Evolutionary conservation across 1,140 invertebrate species (phyloP).

Genomic region (Papilio helenus): DNA sequence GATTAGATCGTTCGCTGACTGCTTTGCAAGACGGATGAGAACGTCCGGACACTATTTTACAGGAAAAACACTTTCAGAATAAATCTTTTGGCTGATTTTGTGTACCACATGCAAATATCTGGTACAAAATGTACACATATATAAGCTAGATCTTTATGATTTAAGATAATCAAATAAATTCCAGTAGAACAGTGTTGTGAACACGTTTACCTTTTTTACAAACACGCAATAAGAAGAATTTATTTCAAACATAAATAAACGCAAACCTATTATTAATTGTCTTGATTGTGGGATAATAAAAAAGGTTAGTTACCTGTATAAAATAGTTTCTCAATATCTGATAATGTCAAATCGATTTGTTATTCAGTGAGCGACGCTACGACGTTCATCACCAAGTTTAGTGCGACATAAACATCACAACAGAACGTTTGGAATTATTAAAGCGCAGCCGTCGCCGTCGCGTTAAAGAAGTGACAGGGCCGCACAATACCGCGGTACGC

Average conservation of each 20-base stretch:
- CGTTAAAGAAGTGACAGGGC: conserved; percentile 37
- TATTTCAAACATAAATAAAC: conserved; percentile 3
- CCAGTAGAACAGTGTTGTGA: not conserved
- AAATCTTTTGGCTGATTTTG: not conserved
- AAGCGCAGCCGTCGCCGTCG: conserved; percentile 3
- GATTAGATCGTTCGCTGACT: conserved; percentile 17
- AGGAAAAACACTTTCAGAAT: not conserved
- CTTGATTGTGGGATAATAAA: conserved; percentile 15
- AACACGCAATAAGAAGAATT: not conserved
- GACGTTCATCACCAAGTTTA: conserved; percentile 13
- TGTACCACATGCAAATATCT: not conserved
- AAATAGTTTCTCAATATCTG: conserved; percentile 7
- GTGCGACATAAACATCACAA: conserved; percentile 28
- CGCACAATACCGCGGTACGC: conserved; percentile 46
- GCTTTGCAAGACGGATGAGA: not conserved
- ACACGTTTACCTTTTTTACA: not conserved
- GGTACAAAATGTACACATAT: not conserved
- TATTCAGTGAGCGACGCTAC: not conserved
- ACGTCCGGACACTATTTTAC: not conserved
- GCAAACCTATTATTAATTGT: not conserved
- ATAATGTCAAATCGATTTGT: conserved; percentile 28
- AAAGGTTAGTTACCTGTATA: not conserved
- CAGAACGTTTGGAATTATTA: conserved; percentile 27
- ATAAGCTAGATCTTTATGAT: too few species aligned
- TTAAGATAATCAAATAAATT: not conserved